A percentile compares a stretch with the other conserved stretches of the same genome.
phyloP scores from a whole-genome alignment of 2,888 invertebrate species.

The Flexamia atlantica region DNA sequence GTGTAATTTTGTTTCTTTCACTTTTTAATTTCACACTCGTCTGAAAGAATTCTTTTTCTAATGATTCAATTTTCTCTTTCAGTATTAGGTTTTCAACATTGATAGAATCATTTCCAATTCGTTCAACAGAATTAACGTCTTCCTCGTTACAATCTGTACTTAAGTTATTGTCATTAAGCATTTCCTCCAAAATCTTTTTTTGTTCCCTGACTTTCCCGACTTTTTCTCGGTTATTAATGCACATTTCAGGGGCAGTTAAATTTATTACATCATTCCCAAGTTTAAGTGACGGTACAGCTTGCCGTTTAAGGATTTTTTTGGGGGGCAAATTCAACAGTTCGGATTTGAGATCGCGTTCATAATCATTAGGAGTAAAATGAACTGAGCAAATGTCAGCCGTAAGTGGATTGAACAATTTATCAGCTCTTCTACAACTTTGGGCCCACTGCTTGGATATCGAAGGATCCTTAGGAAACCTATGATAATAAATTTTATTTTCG shows the following conservation, averaged over 20 bases:
- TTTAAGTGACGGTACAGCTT: slow-evolving; percentile 45
- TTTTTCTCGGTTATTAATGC: background rate
- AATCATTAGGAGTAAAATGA: slow-evolving; percentile 50
- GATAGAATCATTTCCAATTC: background rate
- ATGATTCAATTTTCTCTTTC: background rate
- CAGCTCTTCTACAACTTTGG: slow-evolving; percentile 46
- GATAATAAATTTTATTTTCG: slow-evolving; percentile 36
- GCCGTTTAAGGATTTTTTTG: slow-evolving; percentile 36
- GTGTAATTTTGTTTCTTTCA: slow-evolving; percentile 28
- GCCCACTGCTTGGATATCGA: slow-evolving; percentile 41
- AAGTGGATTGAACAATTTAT: slow-evolving; percentile 36
- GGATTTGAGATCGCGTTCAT: slow-evolving; percentile 50
- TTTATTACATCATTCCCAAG: background rate
- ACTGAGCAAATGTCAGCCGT: slow-evolving; percentile 43
- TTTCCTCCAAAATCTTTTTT: slow-evolving; percentile 7
- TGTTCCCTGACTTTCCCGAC: background rate
- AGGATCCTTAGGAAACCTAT: slow-evolving; percentile 53
- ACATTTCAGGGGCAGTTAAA: no score
- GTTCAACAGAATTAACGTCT: background rate
- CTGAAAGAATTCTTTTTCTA: slow-evolving; percentile 34
- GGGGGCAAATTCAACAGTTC: slow-evolving; percentile 55
- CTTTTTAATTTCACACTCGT: slow-evolving; percentile 3
- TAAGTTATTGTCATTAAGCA: background rate
- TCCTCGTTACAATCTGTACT: background rate
- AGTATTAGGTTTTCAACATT: background rate